Percentiles rank a stretch among this genome's conserved stretches.
phyloP scores from a whole-genome alignment of 2,113 vertebrate species.

The Todiramphus chloris region DNA sequence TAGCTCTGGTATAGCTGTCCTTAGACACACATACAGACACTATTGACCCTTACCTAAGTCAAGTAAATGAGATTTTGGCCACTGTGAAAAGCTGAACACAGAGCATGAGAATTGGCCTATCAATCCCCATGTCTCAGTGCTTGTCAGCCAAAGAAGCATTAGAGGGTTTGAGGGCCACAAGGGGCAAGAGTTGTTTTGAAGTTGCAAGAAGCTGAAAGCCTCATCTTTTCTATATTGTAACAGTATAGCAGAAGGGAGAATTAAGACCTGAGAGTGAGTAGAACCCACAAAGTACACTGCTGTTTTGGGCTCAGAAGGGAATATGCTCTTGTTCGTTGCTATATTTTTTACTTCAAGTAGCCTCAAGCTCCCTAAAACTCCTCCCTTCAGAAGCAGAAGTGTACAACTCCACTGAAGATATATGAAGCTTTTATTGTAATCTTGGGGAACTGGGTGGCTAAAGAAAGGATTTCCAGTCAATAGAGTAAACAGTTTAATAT shows the following conservation, averaged over 20 bases:
- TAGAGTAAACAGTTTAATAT: constrained; percentile 3
- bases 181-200: not conserved
- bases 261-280: not conserved
- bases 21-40: not conserved
- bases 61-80: not conserved
- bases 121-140: not conserved
- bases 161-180: not conserved
- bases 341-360: not conserved
- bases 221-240: not conserved
- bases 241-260: not conserved
- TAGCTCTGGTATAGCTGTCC: not conserved
- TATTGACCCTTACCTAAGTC: rapidly evolving
- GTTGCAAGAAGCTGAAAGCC: not conserved
- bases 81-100: not conserved
- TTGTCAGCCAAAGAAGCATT: not conserved
- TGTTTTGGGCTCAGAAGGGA: not conserved
- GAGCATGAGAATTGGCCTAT: not conserved
- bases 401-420: not conserved
- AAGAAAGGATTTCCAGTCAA: constrained; percentile 33
- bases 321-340: not conserved
- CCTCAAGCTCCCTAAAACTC: not conserved
- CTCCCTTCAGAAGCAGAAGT: not conserved
- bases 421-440: constrained; percentile 13
- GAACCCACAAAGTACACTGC: not conserved
- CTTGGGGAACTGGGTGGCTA: not conserved